Base-by-base conservation (phyloP, 92 coral and sea anemone genomes). In the Bergia puertoricense region DNA sequence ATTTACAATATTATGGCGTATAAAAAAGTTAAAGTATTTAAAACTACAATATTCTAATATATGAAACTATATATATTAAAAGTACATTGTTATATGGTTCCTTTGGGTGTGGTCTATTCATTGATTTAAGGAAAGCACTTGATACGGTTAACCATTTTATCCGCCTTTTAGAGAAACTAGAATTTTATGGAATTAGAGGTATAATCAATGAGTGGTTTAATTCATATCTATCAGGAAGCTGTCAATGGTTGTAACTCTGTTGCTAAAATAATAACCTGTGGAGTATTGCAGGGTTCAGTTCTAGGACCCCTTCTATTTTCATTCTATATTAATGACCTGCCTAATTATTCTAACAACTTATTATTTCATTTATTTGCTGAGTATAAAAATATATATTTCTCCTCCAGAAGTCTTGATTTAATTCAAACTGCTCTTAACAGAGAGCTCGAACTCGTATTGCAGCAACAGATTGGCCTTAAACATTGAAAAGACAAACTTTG, bases 101-200 rank as follows among this genome's bases (percentile, higher is more conserved):
- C 16, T 89, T 85, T 77, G 86, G 89, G 4, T 89, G 86, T 89
- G 92, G 89, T 41, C 37, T 85, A 20, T 89, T 89, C 85, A 79
- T 85, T 39, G 82, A 85, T 40, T 50, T 30, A 30, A 30, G 30
- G 30, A 30, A 30, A 30, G 30, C 30, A 30, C 30, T 30, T 30
- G 30, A 30, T 86, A 89, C 83, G 83, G 91, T 89, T 45, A 48
- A 90, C 67, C 86, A 90, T 67, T 44, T 86, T 5, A 90, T 78
- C 30, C 30, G 30, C 48, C 81, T 68, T 8, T 74, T 89, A 74
- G 23, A 76, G 38, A 81, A 88, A 43, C 66, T 80, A 9, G 73
- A 65, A 56, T 74, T 41, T 39, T 76, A 62, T 48, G 90, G 86
- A 80, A 57, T 80, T 38, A 22, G 86, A 71, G 86, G 86, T 23